Evolutionary conservation across 2,888 invertebrate species (phyloP).

Genomic region (Allygus modestus): DNA sequence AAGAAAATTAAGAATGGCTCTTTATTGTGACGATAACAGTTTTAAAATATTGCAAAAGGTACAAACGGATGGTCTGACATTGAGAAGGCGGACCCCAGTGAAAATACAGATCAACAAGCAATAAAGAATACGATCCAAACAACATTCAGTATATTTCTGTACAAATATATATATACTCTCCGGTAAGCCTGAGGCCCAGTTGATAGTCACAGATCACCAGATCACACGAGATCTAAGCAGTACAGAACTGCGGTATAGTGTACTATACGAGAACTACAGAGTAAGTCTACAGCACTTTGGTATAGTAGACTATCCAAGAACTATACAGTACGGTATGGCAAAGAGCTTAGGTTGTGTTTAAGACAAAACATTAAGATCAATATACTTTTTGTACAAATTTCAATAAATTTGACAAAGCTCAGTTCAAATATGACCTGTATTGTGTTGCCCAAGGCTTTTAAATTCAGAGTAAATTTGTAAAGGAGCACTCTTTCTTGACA

Average conservation of each 20-base stretch:
- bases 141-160: slow-evolving; percentile 49
- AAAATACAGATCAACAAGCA: slow-evolving; percentile 47
- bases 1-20: slow-evolving; percentile 36
- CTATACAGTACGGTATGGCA: not conserved
- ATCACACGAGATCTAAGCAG: slow-evolving; percentile 15
- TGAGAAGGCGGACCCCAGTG: slow-evolving; percentile 51
- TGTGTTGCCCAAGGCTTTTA: too few species aligned
- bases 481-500: too few species aligned
- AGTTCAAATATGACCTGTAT: too few species aligned
- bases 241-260: not conserved
- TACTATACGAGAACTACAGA: slow-evolving; percentile 10
- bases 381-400: too few species aligned
- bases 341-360: slow-evolving; percentile 2
- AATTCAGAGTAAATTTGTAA: too few species aligned
- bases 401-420: too few species aligned
- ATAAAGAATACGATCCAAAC: slow-evolving; percentile 35
- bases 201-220: slow-evolving; percentile 29
- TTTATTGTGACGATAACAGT: slow-evolving; percentile 57
- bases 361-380: too few species aligned
- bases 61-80: slow-evolving; percentile 58
- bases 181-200: slow-evolving; percentile 32
- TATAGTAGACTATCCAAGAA: slow-evolving; percentile 19
- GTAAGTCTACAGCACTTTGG: not conserved
- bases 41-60: slow-evolving; percentile 59
- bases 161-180: slow-evolving; percentile 40